phyloP scores from a whole-genome alignment of 2,113 vertebrate species.

The Euleptes europaea region DNA sequence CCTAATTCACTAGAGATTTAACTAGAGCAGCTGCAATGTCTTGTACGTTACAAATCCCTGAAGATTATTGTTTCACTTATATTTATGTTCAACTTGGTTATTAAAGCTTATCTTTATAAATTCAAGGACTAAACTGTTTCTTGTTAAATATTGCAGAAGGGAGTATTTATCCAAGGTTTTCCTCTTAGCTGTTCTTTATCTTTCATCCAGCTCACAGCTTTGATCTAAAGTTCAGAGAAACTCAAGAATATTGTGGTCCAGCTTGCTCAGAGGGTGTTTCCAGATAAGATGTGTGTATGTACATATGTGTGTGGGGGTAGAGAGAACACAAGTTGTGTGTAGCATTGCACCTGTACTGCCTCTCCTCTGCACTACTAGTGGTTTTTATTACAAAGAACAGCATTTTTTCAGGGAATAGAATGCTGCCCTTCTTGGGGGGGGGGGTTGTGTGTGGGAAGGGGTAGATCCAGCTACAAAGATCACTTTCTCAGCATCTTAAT shows the following conservation, averaged over 20 bases:
- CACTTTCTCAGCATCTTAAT: background rate
- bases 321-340: background rate
- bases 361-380: background rate
- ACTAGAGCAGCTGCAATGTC: background rate
- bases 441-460: background rate
- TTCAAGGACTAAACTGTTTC: conserved; percentile 61
- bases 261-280: background rate
- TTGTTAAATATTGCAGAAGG: conserved; percentile 47
- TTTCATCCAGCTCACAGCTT: conserved; percentile 53
- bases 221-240: conserved; percentile 61
- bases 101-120: conserved; percentile 46
- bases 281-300: background rate
- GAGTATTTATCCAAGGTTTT: conserved; percentile 68
- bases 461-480: background rate
- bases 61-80: background rate
- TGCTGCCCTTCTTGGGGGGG: background rate
- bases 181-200: conserved; percentile 53
- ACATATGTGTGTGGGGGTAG: too few species aligned
- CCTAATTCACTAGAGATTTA: background rate
- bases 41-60: background rate
- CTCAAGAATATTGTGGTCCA: conserved; percentile 11
- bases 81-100: conserved; percentile 11
- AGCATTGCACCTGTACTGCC: background rate
- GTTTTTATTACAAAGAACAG: too few species aligned
- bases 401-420: background rate